phyloP scores from a whole-genome alignment of 2,888 invertebrate genomes.

The Tipula vernalis region DNA sequence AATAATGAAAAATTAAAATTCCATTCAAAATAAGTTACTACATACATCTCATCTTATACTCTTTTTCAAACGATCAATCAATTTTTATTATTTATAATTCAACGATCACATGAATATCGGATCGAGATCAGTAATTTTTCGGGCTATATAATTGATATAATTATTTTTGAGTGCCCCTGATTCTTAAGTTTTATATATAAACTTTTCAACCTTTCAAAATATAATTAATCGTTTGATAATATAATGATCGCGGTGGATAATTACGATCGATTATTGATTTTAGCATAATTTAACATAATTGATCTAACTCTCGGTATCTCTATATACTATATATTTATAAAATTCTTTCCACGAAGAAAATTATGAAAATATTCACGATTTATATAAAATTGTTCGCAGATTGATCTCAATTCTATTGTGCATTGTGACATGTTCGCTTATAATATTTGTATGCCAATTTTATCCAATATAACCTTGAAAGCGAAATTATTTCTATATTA shows the following conservation, averaged over 20 bases:
- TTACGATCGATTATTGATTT: neutral
- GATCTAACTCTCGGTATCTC: neutral
- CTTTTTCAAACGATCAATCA: neutral
- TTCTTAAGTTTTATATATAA: neutral
- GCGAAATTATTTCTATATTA: neutral
- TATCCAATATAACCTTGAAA: neutral
- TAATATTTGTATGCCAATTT: neutral
- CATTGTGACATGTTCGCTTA: neutral
- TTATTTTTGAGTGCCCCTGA: neutral
- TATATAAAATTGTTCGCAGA: neutral
- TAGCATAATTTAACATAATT: neutral
- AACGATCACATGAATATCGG: neutral
- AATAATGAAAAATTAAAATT: neutral
- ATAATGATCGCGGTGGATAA: neutral
- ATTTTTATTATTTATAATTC: neutral
- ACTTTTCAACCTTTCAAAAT: neutral
- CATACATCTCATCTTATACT: neutral
- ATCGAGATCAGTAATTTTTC: neutral
- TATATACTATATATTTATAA: neutral
- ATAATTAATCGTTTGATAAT: neutral
- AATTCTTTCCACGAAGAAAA: neutral
- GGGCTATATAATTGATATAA: neutral
- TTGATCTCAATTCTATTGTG: neutral
- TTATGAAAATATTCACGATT: neutral
- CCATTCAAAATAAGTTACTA: neutral